A percentile compares a stretch with the other conserved stretches of the same genome.
These are phyloP conservation scores for Lampris megalopsis DNA, from an alignment of 2,113 vertebrate genomes.

Conservation along the genomic window DNA sequence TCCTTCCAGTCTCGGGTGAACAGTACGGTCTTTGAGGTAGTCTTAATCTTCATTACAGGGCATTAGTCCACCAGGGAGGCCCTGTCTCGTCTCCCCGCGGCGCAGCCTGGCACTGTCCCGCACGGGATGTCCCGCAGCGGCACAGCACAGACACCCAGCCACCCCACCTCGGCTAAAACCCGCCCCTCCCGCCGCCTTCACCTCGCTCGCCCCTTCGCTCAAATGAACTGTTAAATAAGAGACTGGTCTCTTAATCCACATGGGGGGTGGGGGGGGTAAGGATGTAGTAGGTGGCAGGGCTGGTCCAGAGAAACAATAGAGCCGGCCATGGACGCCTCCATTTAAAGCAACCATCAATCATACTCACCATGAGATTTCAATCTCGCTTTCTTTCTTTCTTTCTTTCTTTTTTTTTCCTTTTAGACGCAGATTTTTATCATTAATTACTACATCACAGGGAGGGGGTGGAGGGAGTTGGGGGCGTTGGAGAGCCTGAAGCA, in stretches of 20 bases:
- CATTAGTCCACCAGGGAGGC: constrained; percentile 88
- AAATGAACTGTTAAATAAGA: constrained; percentile 91
- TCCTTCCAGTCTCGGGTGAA: constrained; percentile 74
- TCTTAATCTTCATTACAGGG: constrained; percentile 99
- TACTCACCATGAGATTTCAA: constrained; percentile 80
- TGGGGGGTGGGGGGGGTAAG: constrained; percentile 47
- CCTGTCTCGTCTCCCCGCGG: constrained; percentile 81
- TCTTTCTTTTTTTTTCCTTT: constrained; percentile 18
- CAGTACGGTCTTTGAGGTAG: constrained; percentile 89
- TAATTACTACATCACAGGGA: constrained; percentile 80
- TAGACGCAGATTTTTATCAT: constrained; percentile 81
- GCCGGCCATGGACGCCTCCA: constrained; percentile 79
- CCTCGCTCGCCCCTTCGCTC: constrained; percentile 82
- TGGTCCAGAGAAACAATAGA: constrained; percentile 83
- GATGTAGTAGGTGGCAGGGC: constrained; percentile 59
- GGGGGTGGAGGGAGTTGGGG: constrained; percentile 27
- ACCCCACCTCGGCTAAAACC: constrained; percentile 47
- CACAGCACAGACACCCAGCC: constrained; percentile 74
- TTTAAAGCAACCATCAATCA: constrained; percentile 87
- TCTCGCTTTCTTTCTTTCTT: constrained; percentile 66
- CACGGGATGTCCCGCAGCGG: constrained; percentile 74
- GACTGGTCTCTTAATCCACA: constrained; percentile 88
- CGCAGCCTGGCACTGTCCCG: constrained; percentile 87
- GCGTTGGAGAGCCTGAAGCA: constrained; percentile 70
- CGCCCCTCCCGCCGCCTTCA: constrained; percentile 54